phyloP scores from a whole-genome alignment of 2,113 vertebrate species.

The Macaca mulatta region DNA sequence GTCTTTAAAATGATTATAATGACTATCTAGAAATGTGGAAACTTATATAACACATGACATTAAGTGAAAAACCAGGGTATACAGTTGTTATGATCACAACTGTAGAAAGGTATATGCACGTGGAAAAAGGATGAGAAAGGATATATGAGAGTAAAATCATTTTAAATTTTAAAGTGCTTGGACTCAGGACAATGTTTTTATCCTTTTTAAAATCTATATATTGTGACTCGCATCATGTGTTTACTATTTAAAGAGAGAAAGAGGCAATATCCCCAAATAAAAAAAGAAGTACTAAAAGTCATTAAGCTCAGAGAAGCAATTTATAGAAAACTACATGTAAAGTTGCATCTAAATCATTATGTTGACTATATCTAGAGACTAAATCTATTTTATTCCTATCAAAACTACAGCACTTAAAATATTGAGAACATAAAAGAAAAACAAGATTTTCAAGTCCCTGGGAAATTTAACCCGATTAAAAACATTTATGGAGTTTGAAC shows the following conservation, averaged over 20 bases:
- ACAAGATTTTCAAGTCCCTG: background rate
- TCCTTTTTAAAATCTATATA: background rate
- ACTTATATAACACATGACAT: background rate
- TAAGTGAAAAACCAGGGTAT: background rate
- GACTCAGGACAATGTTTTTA: background rate
- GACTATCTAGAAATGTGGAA: background rate
- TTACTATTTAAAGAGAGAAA: background rate
- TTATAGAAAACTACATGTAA: background rate
- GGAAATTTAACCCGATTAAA: background rate
- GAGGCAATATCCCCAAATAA: background rate
- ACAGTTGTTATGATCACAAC: background rate
- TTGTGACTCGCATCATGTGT: background rate
- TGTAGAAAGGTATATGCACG: background rate
- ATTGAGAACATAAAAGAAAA: background rate
- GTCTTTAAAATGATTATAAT: background rate
- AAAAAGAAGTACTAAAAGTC: background rate
- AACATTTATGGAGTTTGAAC: background rate
- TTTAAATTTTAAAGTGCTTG: background rate
- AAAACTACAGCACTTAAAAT: slow-evolving; percentile 1
- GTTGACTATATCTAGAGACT: background rate
- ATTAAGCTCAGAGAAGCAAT: background rate
- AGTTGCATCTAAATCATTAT: slow-evolving; percentile 36
- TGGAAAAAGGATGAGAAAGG: background rate
- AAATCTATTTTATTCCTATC: slow-evolving; percentile 6
- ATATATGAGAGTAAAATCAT: background rate